These are phyloP conservation scores for Laupala kohalensis DNA, from an alignment of 1,140 invertebrate species.

Conservation along the genomic window DNA sequence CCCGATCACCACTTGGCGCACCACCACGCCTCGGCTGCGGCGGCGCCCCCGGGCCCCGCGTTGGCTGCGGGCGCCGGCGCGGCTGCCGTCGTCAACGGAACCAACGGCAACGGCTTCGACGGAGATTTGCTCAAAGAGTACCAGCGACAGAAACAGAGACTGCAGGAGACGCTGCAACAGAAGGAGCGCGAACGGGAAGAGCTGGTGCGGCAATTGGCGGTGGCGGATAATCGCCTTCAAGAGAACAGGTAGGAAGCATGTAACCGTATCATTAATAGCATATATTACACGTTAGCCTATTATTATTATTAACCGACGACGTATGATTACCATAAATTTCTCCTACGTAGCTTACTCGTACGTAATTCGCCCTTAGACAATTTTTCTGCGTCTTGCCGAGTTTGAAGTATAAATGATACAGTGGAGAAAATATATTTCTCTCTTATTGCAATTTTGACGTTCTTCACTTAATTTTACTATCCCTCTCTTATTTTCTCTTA, in stretches of 20 bases:
- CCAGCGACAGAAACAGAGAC: conserved; percentile 52
- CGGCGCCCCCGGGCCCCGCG: conserved; percentile 43
- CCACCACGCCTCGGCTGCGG: conserved; percentile 32
- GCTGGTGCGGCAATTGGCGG: conserved; percentile 36
- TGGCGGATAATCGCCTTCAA: conserved; percentile 30
- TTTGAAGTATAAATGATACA: no score
- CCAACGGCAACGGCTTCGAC: conserved; percentile 7
- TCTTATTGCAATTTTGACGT: no score
- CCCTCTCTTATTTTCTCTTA: no score
- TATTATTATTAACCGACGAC: no score
- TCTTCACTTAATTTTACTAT: no score
- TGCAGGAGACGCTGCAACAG: conserved; percentile 47
- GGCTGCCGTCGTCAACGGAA: neutral
- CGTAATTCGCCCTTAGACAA: no score
- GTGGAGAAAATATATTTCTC: no score
- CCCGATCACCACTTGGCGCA: neutral
- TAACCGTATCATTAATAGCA: neutral
- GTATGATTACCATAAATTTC: no score
- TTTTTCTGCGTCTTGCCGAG: no score
- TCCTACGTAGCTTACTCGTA: no score
- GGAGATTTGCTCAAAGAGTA: conserved; percentile 58
- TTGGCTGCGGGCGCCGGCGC: conserved; percentile 18
- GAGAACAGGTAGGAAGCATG: conserved; percentile 29
- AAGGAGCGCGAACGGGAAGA: conserved; percentile 42
- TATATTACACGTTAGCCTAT: no score